Conservation (phyloP, 2,888 invertebrate genomes). For the Aphidius colemani region DNA sequence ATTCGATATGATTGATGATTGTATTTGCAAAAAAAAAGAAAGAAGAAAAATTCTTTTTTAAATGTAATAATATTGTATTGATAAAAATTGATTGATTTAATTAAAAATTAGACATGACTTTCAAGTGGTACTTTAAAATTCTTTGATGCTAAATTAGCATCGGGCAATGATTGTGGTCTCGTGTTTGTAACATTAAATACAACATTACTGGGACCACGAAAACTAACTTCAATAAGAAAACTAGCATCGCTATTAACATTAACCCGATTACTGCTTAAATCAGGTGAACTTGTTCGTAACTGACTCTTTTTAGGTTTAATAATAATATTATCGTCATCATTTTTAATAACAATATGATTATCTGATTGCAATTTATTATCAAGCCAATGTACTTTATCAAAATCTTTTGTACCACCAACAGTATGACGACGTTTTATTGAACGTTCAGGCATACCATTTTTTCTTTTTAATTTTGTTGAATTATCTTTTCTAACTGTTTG, state of each 20-base stretch:
- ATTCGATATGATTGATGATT: background rate
- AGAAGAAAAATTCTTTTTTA: background rate
- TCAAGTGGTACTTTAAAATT: slow-evolving; percentile 66
- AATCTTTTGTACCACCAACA: slow-evolving; percentile 91
- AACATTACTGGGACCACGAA: slow-evolving; percentile 63
- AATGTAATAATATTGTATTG: background rate
- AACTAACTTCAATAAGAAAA: slow-evolving; percentile 63
- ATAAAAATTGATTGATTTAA: background rate
- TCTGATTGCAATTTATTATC: slow-evolving; percentile 64
- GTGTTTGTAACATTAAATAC: slow-evolving; percentile 63
- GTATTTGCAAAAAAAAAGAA: background rate
- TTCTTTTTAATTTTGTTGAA: slow-evolving; percentile 71
- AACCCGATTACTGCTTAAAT: slow-evolving; percentile 61
- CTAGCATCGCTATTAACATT: slow-evolving; percentile 51
- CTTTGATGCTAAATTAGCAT: slow-evolving; percentile 59
- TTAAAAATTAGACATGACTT: slow-evolving; percentile 62
- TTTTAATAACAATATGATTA: slow-evolving; percentile 58
- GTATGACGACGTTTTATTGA: slow-evolving; percentile 89
- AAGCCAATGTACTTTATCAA: slow-evolving; percentile 68
- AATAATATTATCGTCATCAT: slow-evolving; percentile 52
- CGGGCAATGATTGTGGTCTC: slow-evolving; percentile 63
- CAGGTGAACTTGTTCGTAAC: slow-evolving; percentile 68
- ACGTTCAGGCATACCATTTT: slow-evolving; percentile 79
- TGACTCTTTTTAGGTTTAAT: slow-evolving; percentile 64
- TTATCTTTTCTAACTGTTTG: slow-evolving; percentile 62